These are phyloP conservation scores for Anagyrus pseudococci DNA, from an alignment of 2,888 invertebrate genomes.

Conservation along the genomic window DNA sequence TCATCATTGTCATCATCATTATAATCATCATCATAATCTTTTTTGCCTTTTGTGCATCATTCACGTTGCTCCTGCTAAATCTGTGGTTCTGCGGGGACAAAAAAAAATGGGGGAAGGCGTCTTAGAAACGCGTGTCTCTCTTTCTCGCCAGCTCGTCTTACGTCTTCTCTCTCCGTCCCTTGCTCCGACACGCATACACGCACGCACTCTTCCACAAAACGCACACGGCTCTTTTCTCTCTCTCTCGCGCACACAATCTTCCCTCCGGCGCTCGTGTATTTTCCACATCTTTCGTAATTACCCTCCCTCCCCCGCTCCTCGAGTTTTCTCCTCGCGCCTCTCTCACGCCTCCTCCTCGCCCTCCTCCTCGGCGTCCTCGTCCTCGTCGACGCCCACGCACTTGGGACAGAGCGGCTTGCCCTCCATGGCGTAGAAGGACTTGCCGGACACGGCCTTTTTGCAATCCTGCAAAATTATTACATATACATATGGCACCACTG, in stretches of 20 bases:
- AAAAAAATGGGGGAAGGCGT: too few species aligned
- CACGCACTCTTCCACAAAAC: not conserved
- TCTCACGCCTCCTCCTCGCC: constrained; percentile 47
- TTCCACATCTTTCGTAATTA: constrained; percentile 2
- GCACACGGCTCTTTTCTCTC: constrained; percentile 6
- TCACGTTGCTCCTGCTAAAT: too few species aligned
- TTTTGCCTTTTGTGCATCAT: too few species aligned
- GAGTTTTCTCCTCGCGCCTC: not conserved
- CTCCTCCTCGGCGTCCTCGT: constrained; percentile 67
- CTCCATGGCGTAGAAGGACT: constrained; percentile 97
- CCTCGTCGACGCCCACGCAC: constrained; percentile 91
- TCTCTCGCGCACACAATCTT: not conserved
- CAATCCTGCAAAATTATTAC: constrained; percentile 90
- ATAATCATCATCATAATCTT: too few species aligned
- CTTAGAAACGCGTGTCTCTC: too few species aligned
- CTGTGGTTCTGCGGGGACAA: too few species aligned
- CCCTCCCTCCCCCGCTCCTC: constrained; percentile 2
- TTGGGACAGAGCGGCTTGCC: constrained; percentile 94
- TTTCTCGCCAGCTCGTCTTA: too few species aligned
- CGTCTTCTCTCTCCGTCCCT: too few species aligned
- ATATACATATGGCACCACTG: constrained; percentile 1
- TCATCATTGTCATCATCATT: too few species aligned
- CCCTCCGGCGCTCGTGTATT: not conserved
- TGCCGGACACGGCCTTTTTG: constrained; percentile 89
- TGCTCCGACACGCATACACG: too few species aligned